Base-by-base conservation (phyloP, 92 coral and sea anemone species). In the Epizoanthus illoricatus region DNA sequence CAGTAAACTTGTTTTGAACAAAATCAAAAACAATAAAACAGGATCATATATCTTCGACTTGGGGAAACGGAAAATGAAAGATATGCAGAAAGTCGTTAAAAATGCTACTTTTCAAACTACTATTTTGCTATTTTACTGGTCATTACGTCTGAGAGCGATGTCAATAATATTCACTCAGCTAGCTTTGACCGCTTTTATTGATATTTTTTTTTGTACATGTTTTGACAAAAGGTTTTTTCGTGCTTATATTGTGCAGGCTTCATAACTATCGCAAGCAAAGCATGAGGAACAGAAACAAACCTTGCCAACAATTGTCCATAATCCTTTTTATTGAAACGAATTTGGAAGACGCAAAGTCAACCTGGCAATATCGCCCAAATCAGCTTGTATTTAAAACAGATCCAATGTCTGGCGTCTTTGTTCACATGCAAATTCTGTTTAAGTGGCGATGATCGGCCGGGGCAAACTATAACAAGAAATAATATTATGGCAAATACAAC, bases 361-460 rank as follows among this genome's bases (percentile, higher is more conserved):
- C n/a, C n/a, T n/a, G n/a, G n/a, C n/a, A n/a, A 76, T 19, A 40
- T 17, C 63, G 20, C 54, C 7, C 20, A 23, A 24, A 41, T 5
- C 42, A 45, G 40, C 5, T 45, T 63, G 71, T 78, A 42, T 43
- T n/a, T 43, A 39, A n/a, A 61, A 23, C 67, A 12, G 24, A 10
- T 23, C 33, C 61, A 5, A 43, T 64, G 19, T 21, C 49, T 40
- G 65, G 23, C 7, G 70, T 23, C 60, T 76, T 62, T 78, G 67
- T 64, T 62, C 59, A 78, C 64, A 78, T 63, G 67, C 60, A 78
- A 78, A 78, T 78, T 63, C 3, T 1, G 3, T 43, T 63, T 18
- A 78, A 6, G 40, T 13, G 69, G 20, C 5, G 2, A 61, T 36
- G 57, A 42, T 76, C 45, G 57, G n/a, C n/a, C n/a, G n/a, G n/a